A percentile compares a stretch with the other conserved stretches of the same genome.
phyloP scores from a whole-genome alignment of 2,113 vertebrate genomes.

The Oncorhynchus kisutch region DNA sequence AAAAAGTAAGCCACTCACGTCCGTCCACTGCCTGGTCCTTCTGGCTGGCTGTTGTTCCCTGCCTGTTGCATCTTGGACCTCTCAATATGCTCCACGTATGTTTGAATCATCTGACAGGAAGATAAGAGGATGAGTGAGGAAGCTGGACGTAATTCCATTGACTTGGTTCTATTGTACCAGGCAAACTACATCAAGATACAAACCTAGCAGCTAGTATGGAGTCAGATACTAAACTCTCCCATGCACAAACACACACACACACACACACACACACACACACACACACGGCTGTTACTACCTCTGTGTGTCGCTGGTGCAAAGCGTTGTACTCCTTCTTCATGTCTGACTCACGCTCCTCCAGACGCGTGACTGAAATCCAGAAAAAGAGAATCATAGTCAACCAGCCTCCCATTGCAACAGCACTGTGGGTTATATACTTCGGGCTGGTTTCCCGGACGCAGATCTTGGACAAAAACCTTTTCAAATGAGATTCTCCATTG shows the following conservation, averaged over 20 bases:
- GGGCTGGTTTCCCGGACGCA: neutral
- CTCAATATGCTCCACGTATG: slow-evolving; percentile 95
- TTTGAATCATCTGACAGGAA: slow-evolving; percentile 92
- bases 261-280: neutral
- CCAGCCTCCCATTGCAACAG: neutral
- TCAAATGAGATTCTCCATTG: too few relatives aligned
- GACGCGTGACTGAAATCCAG: slow-evolving; percentile 79
- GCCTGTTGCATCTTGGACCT: slow-evolving; percentile 92
- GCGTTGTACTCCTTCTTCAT: slow-evolving; percentile 99
- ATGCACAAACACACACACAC: neutral
- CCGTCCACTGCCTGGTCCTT: slow-evolving; percentile 83
- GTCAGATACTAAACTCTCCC: too few relatives aligned
- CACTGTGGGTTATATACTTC: neutral
- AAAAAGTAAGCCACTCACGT: slow-evolving; percentile 75
- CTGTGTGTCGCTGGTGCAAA: slow-evolving; percentile 95
- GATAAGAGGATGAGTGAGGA: neutral
- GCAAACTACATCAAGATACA: neutral
- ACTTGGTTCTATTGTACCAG: neutral
- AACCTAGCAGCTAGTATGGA: too few relatives aligned
- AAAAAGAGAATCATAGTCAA: neutral
- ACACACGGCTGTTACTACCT: slow-evolving; percentile 70
- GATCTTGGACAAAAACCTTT: neutral
- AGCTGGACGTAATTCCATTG: neutral
- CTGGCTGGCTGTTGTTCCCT: slow-evolving; percentile 85
- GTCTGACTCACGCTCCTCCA: slow-evolving; percentile 94